Percentiles rank a stretch among this genome's conserved stretches.
Evolutionary conservation across 2,888 invertebrate genomes (phyloP).

Genomic region (Mythimna lalbum): DNA sequence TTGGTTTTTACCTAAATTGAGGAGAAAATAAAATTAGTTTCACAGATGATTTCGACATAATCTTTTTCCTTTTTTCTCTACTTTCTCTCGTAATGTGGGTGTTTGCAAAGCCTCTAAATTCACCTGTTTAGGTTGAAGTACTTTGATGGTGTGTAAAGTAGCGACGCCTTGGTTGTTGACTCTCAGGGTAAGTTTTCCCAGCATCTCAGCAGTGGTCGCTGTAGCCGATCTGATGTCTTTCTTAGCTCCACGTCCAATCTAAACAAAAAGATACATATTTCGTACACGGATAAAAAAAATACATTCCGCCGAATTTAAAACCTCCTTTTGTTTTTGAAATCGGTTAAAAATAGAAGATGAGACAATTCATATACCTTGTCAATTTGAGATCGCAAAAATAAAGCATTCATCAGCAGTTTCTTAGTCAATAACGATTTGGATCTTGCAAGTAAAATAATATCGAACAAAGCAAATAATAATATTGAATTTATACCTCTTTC

Average conservation of each 20-base stretch:
- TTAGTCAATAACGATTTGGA: background rate
- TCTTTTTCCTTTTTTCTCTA: constrained; percentile 24
- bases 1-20: constrained; percentile 8
- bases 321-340: no score
- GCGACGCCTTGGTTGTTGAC: constrained; percentile 95
- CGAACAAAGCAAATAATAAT: background rate
- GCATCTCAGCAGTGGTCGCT: constrained; percentile 96
- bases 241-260: constrained; percentile 94
- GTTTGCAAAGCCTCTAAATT: background rate
- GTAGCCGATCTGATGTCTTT: constrained; percentile 96
- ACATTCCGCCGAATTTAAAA: no score
- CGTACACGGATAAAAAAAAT: background rate
- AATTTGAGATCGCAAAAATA: background rate
- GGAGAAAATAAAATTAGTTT: constrained; percentile 14
- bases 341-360: background rate
- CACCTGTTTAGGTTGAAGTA: constrained; percentile 97
- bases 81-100: constrained; percentile 6
- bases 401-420: background rate
- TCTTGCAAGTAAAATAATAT: background rate
- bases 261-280: constrained; percentile 54
- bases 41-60: background rate
- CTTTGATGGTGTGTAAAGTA: constrained; percentile 95
- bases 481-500: constrained; percentile 91
- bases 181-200: constrained; percentile 94
- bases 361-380: background rate